A percentile compares a stretch with the other conserved stretches of the same genome.
phyloP scores from a whole-genome alignment of 2,113 vertebrate genomes.

The Procavia capensis region DNA sequence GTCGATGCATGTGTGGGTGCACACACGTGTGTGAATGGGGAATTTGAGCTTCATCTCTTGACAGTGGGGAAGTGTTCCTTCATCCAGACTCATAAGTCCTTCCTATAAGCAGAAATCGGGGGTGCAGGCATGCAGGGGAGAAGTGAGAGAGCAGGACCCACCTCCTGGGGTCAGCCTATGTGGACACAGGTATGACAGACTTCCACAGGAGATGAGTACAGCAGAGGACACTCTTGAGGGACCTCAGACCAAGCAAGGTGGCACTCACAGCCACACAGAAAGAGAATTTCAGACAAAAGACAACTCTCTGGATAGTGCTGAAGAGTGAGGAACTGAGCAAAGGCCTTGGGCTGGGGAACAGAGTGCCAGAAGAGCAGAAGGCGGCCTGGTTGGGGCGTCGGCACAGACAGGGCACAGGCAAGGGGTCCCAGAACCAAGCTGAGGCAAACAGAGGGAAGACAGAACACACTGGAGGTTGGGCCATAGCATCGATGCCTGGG shows the following conservation, averaged over 20 bases:
- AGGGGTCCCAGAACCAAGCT: not conserved
- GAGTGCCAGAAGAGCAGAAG: too few species aligned
- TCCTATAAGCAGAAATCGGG: not conserved
- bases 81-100: not conserved
- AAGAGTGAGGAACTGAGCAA: not conserved
- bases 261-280: not conserved
- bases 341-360: not conserved
- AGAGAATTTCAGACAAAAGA: not conserved
- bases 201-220: not conserved
- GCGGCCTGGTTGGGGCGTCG: too few species aligned
- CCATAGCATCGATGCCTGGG: not conserved
- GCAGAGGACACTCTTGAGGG: not conserved
- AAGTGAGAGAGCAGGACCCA: too few species aligned
- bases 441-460: not conserved
- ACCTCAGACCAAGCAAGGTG: not conserved
- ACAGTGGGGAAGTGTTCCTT: too few species aligned
- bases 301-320: not conserved
- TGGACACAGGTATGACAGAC: too few species aligned
- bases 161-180: too few species aligned
- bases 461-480: not conserved
- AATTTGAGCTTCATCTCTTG: not conserved
- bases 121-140: too few species aligned
- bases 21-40: not conserved
- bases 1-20: too few species aligned
- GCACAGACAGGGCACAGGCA: accelerated